Evolutionary conservation across 2,113 vertebrate genomes (phyloP), one percentile per base, ranked within the genome.

Genomic region (Dipodomys merriami): DNA sequence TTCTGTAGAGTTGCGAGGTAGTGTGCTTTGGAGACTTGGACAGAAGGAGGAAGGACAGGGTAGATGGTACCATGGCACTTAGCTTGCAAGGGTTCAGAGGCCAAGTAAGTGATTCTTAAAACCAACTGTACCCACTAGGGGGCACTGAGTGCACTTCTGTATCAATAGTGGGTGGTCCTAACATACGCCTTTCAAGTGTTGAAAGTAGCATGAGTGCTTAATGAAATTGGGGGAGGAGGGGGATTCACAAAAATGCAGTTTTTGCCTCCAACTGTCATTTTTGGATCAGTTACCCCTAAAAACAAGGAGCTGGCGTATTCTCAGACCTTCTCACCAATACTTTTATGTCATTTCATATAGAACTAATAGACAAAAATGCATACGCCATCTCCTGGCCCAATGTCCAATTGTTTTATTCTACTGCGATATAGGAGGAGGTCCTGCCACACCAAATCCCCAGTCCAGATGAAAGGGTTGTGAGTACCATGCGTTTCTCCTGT

Each of bases 51-150:
- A n/a, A 92, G 67, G 1, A 22, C n/a, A 92, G 62, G 29, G 49
- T 60, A 79, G 46, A 91, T 68, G 74, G 2, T 35, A 80, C 10
- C 19, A 2, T 30, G 49, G 2, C 64, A 80, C 10, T 44, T 83
- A 74, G 35, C 46, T n/a, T 62, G 19, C 57, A 82, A 35, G 49
- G 20, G 33, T 90, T 82, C 44, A 9, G 15, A 57, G 53, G 4
- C 44, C 29, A 83, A 83, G 65, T 76, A 65, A 88, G 69, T 44
- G 57, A 68, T 0, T 15, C 39, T 22, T 81, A 71, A 94, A 80
- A 62, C 69, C 80, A 85, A 1, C 46, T 20, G 1, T 16, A 15
- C 33, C 89, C 96, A 94, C 86, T 84, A 83, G 96, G 83, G 93
- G 94, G 93, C 91, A 60, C 35, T 46, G 69, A 12, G 19, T 29